Evolutionary conservation across 35 echinoderm and acorn worm genomes (phyloP), one percentile per base, ranked within the genome.

Genomic region (Amphiura filiformis): DNA sequence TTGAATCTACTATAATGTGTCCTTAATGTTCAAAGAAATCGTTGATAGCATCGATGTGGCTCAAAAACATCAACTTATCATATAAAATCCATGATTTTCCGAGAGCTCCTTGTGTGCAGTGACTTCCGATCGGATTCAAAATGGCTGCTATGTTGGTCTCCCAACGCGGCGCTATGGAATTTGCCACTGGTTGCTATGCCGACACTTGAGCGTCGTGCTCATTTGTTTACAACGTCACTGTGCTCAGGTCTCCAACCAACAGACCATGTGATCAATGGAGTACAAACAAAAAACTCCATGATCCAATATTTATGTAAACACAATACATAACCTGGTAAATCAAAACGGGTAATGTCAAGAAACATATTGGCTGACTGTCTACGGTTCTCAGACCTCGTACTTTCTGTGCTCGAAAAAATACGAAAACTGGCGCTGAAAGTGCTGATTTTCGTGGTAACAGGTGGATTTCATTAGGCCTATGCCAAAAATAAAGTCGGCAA

Each of bases 161-260:
- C 77, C 40, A 39, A 84, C 70, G 38, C 84, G 32, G 76, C 89
- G 82, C 91, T 87, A 88, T 83, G 85, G 91, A 93, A 93, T 93
- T 88, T 83, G 86, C 84, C 79, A 47, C 79, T 81, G 78, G 91
- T 93, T 87, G 86, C 91, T 84, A 88, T 88, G 86, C 79, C 56
- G 86, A 93, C 84, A 83, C 65, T 35, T 39, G 31, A 57, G 86
- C 86, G 61, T 70, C 61, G 61, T 76, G 89, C 36, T 91, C 70
- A 64, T 82, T 91, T 91, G 89, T 91, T 91, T 91, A 91, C 89
- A 91, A 91, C 89, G 89, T 91, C 89, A 85, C 84, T 85, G 23
- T 78, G 30, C 57, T 91, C 81, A 85, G 81, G 89, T 91, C 75
- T 61, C 82, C 89, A 91, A 78, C 89, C 82, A 91, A 78, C 83